phyloP scores from a whole-genome alignment of 2,888 invertebrate species.

The Hypena proboscidalis region DNA sequence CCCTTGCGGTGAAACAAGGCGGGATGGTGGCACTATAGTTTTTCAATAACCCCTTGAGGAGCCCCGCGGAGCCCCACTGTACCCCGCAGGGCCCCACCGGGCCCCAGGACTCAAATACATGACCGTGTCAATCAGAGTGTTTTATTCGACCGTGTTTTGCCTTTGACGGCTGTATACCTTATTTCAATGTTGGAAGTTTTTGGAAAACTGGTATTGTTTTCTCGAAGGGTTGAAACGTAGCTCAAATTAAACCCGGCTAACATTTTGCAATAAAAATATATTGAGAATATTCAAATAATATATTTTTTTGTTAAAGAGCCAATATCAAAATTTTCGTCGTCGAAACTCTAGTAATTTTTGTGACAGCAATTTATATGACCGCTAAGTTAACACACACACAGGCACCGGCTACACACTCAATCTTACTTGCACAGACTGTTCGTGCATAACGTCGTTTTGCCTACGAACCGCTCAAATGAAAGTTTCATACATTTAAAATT shows the following conservation, averaged over 20 bases:
- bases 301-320: slow-evolving; percentile 3
- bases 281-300: no score
- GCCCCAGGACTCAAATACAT: slow-evolving; percentile 69
- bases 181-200: slow-evolving; percentile 23
- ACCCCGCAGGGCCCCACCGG: slow-evolving; percentile 58
- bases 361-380: no score
- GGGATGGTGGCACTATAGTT: slow-evolving; percentile 63
- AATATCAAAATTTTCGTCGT: no score
- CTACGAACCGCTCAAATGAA: no score
- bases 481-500: no score
- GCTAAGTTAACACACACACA: no score
- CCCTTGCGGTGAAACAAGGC: slow-evolving; percentile 72
- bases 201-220: slow-evolving; percentile 24
- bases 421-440: no score
- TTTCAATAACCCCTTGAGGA: slow-evolving; percentile 75
- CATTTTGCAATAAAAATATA: no score
- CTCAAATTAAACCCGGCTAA: not conserved
- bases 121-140: slow-evolving; percentile 55
- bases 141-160: slow-evolving; percentile 39
- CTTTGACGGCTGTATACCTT: slow-evolving; percentile 45
- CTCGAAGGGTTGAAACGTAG: no score
- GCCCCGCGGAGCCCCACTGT: slow-evolving; percentile 62
- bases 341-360: no score
- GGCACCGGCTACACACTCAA: no score
- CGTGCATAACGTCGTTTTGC: no score